Base-by-base conservation (phyloP, 2,888 invertebrate species). In the Tolmerus cingulatus region DNA sequence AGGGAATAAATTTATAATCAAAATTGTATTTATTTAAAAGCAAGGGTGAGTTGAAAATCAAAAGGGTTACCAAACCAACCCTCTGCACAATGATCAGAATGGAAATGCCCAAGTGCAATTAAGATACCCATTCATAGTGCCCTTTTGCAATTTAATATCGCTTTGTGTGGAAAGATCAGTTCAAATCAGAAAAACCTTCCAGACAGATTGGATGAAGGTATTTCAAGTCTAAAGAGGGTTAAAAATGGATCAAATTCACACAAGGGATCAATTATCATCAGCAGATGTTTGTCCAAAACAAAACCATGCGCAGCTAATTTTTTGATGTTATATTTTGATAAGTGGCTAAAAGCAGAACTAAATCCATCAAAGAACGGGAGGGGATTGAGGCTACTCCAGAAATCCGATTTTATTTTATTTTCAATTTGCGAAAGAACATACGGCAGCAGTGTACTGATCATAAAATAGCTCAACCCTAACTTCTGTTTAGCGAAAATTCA, bases 121-220 rank as follows among this genome's bases (percentile, higher is more conserved):
- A 87, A 87, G 82, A 74, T 74, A 40, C 74, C 88, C 77, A 88
- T 88, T 87, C 87, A 88, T 84, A 82, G 55, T 87, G 86, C 88
- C 86, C 88, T 66, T 79, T 16, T 79, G 34, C 19, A 79, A 79
- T 79, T 40, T 46, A 46, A 79, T 79, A 79, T 23, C 51, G 51
- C n/a, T 51, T 51, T 51, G n/a, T n/a, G 51, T 51, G n/a, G 19
- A 51, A 51, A 51, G 16, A 51, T 51, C 51, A 51, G n/a, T 51
- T 51, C n/a, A 51, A 51, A 19, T 51, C 51, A n/a, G 5, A 51
- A 16, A 51, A n/a, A n/a, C n/a, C n/a, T 51, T 51, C 51, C 0
- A 51, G 51, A 16, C 51, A 51, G 51, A n/a, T 51, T 51, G n/a
- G 51, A 16, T n/a, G 16, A 7, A n/a, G 27, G 40, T 46, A 79